Evolutionary conservation across 53 echinoderm and acorn worm species (phyloP).

Genomic region (Arbacia lixula): DNA sequence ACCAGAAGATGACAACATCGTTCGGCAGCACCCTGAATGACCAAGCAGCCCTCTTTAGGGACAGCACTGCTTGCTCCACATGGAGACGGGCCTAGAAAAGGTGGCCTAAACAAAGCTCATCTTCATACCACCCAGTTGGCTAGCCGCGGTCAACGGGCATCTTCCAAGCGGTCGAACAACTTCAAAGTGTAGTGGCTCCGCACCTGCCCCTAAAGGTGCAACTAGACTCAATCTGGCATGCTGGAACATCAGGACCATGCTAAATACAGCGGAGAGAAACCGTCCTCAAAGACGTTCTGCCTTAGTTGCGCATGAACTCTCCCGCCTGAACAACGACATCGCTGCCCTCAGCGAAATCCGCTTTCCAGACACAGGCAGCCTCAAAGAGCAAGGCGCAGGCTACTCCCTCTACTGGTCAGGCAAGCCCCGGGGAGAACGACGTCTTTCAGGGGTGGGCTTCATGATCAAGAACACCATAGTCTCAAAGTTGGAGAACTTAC

Average conservation of each 20-base stretch:
- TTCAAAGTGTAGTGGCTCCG: constrained; percentile 12
- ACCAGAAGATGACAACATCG: constrained; percentile 53
- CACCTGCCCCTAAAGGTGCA: constrained; percentile 22
- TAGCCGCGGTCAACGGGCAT: constrained; percentile 72
- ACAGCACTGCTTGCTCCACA: too few species aligned
- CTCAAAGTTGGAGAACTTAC: constrained; percentile 45
- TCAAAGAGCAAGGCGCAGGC: constrained; percentile 57
- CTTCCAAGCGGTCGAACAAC: constrained; percentile 56
- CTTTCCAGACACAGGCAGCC: constrained; percentile 53
- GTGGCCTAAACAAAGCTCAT: constrained; percentile 73
- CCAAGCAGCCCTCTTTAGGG: too few species aligned
- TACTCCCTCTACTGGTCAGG: constrained; percentile 76
- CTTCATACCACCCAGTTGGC: constrained; percentile 61
- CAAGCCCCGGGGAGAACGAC: constrained; percentile 34
- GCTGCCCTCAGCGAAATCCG: constrained; percentile 65
- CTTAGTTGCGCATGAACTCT: constrained; percentile 48
- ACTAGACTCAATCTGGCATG: constrained; percentile 46
- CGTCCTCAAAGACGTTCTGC: constrained; percentile 55
- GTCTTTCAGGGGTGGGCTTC: constrained; percentile 62
- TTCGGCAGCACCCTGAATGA: constrained; percentile 65
- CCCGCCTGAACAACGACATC: constrained; percentile 54
- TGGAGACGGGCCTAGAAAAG: constrained; percentile 59
- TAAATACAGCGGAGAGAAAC: constrained; percentile 20
- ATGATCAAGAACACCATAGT: constrained; percentile 68
- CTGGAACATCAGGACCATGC: constrained; percentile 68